A percentile compares a stretch with the other conserved stretches of the same genome.
These are phyloP conservation scores for Pitangus sulphuratus DNA, from an alignment of 2,797 vertebrate genomes.

Conservation along the genomic window DNA sequence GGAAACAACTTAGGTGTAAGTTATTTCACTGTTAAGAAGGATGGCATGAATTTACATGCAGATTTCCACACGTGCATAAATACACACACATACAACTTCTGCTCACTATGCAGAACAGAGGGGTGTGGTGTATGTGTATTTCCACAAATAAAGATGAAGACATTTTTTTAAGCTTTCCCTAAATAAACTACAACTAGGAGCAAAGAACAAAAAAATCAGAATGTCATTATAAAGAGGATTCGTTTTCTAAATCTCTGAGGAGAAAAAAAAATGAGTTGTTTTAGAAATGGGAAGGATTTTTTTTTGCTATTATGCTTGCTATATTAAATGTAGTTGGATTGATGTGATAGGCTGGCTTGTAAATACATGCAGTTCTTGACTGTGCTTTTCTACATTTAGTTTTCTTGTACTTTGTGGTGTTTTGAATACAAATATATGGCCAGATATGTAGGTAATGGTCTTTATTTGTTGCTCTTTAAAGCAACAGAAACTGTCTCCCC, in stretches of 20 bases:
- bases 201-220: background rate
- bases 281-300: background rate
- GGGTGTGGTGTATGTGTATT: background rate
- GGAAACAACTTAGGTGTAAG: background rate
- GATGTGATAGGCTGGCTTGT: background rate
- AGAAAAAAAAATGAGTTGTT: background rate
- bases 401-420: background rate
- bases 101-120: background rate
- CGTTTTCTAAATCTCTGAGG: background rate
- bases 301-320: background rate
- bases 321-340: background rate
- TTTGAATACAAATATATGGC: background rate
- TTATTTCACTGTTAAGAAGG: background rate
- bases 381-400: background rate
- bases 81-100: background rate
- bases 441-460: conserved; percentile 15
- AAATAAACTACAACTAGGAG: background rate
- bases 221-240: background rate
- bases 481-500: conserved; percentile 1
- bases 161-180: background rate
- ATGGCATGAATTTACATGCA: background rate
- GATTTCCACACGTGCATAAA: background rate
- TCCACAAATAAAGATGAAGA: background rate
- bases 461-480: background rate
- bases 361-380: background rate